These are phyloP conservation scores for Acronicta alni DNA, from an alignment of 2,888 invertebrate genomes.

Conservation along the genomic window DNA sequence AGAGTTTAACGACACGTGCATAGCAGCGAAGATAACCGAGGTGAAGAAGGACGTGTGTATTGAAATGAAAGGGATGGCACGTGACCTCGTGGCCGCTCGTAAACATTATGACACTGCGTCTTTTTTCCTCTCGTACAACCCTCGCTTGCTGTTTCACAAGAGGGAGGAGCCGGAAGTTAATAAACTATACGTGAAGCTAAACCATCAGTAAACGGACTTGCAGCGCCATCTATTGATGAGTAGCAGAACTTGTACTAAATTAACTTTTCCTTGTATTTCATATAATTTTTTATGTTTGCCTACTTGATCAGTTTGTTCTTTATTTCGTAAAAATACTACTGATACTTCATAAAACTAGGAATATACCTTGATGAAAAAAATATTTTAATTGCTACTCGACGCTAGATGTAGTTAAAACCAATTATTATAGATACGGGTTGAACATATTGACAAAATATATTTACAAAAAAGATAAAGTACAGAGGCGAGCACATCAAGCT, in stretches of 20 bases:
- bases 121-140: constrained; percentile 6
- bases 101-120: constrained; percentile 6
- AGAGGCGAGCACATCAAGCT: too few relatives aligned
- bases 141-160: constrained; percentile 4
- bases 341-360: too few relatives aligned
- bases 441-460: too few relatives aligned
- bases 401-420: not conserved
- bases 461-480: too few relatives aligned
- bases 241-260: not conserved
- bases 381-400: not conserved
- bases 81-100: constrained; percentile 32
- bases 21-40: constrained; percentile 18
- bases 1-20: constrained; percentile 44
- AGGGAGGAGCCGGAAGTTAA: constrained; percentile 26
- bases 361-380: too few relatives aligned
- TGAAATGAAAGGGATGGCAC: constrained; percentile 12
- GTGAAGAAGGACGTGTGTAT: constrained; percentile 19
- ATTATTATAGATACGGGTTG: too few relatives aligned
- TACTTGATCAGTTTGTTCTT: too few relatives aligned
- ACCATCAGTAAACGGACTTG: not conserved
- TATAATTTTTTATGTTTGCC: too few relatives aligned
- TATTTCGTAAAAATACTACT: too few relatives aligned
- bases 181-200: not conserved
- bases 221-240: constrained; percentile 26
- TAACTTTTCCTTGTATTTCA: too few relatives aligned